phyloP scores from a whole-genome alignment of 2,113 vertebrate genomes.

The Caranx ignobilis region DNA sequence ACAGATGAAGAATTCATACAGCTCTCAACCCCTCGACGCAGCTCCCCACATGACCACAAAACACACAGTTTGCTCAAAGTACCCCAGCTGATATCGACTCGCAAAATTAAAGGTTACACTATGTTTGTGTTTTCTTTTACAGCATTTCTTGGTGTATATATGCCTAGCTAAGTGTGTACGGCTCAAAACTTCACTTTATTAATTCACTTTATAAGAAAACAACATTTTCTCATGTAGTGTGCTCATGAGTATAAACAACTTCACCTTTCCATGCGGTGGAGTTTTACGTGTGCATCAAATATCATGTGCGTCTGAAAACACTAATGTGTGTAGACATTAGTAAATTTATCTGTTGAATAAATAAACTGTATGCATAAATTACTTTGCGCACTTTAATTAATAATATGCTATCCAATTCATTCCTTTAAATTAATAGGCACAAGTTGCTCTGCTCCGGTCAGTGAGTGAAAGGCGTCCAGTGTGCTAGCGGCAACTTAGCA shows the following conservation, averaged over 20 bases:
- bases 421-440: neutral
- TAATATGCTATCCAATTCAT: neutral
- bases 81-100: neutral
- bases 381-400: constrained; percentile 22
- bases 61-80: neutral
- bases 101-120: neutral
- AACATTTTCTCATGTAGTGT: too few species aligned
- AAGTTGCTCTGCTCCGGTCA: neutral
- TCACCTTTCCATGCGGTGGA: neutral
- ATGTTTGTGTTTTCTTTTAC: neutral
- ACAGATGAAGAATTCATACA: constrained; percentile 10
- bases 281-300: neutral
- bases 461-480: neutral
- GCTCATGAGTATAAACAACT: neutral
- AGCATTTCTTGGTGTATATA: neutral
- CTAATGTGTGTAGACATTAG: constrained; percentile 19
- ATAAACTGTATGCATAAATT: constrained; percentile 21
- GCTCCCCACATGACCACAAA: constrained; percentile 4
- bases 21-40: constrained; percentile 19
- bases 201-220: neutral
- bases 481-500: neutral
- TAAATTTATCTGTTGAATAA: constrained; percentile 30
- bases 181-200: constrained; percentile 8
- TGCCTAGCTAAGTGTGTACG: neutral
- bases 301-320: neutral